These are phyloP conservation scores for Indri indri DNA, from an alignment of 2,113 vertebrate species.

Conservation along the genomic window DNA sequence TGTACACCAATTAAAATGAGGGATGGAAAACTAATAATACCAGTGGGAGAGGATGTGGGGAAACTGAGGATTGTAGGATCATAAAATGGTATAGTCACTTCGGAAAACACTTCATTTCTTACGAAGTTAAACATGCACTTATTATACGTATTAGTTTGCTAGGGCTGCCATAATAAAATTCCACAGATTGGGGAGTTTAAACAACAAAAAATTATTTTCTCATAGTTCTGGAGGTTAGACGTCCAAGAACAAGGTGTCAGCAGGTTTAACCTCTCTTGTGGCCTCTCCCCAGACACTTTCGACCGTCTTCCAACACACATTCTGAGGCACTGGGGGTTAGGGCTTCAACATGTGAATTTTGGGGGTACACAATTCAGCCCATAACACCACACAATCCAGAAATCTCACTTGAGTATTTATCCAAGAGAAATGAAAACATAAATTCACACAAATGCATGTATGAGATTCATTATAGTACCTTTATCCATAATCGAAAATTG, in stretches of 20 bases:
- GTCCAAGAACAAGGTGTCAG: neutral
- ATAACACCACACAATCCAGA: neutral
- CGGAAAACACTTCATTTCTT: neutral
- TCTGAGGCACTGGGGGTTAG: neutral
- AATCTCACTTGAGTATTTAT: neutral
- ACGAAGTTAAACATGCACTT: neutral
- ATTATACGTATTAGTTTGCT: neutral
- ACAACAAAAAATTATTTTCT: neutral
- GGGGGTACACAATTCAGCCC: neutral
- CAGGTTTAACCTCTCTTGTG: neutral
- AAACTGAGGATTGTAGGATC: neutral
- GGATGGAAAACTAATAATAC: neutral
- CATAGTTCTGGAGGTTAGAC: neutral
- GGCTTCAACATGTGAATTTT: neutral
- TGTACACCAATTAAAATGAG: neutral
- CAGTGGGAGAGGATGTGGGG: accelerated
- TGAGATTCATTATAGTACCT: neutral
- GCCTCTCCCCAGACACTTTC: neutral
- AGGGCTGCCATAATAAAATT: neutral
- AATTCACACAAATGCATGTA: neutral
- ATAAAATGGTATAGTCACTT: neutral
- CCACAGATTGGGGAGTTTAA: neutral
- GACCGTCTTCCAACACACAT: neutral
- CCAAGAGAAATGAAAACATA: neutral
- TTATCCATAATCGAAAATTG: neutral